Base-by-base conservation (phyloP, 2,113 vertebrate species). In the Larimichthys polyactis region DNA sequence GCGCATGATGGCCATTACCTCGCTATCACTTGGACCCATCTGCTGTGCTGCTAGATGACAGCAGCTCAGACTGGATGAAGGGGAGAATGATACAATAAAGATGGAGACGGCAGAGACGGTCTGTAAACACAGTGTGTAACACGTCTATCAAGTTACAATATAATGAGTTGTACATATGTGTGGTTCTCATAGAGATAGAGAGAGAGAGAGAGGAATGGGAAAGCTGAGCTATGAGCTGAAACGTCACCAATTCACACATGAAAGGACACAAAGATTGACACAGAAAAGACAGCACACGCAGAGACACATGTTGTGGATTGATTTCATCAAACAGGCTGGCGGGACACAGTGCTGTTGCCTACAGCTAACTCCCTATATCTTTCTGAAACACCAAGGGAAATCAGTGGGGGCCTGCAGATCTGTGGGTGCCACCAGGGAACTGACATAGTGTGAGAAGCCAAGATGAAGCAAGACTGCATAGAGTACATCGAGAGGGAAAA, bases 341-440 rank as follows among this genome's bases (percentile, higher is more conserved):
- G 78, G 51, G 74, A 82, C 84, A 17, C 4, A 8, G 65, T 11
- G 67, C 62, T n/a, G 73, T 40, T 76, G 75, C 74, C 65, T 71
- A 16, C 43, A 85, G 75, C 85, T 22, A 70, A 78, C 85, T 79
- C 49, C 77, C 76, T 78, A 63, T 82, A 76, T 85, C 78, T 82
- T 59, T 84, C 69, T 81, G 48, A 81, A 81, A 86, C 71, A 77
- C 87, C 82, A 48, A 71, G 89, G 87, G 90, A 91, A 91, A 90
- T 91, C 90, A 91, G 71, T 19, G 36, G 75, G 79, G 81, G 83
- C 69, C 40, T 16, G 63, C 71, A 69, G 85, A 90, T 88, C 83
- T 77, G 77, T 66, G 78, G 68, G 71, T 9, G 76, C 77, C 87
- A 79, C 79, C 40, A 16, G 85, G 85, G 90, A 90, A 19, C 79